These are phyloP conservation scores for Caenorhabditis briggsae DNA, from an alignment of 1,140 invertebrate genomes.

Conservation along the genomic window DNA sequence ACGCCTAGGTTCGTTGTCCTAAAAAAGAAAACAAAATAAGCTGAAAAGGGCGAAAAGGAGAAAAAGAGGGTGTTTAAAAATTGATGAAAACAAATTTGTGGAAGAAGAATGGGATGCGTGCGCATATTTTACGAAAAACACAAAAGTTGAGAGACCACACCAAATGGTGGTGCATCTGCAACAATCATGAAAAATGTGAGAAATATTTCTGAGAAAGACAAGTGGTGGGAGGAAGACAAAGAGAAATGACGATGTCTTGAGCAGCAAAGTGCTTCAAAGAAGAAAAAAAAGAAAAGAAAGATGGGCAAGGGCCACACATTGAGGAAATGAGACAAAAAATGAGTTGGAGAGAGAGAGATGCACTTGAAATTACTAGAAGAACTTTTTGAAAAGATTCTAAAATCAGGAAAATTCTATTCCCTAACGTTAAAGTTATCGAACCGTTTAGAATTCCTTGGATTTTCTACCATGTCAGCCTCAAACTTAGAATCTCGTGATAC, in stretches of 20 bases:
- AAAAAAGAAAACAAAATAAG: not conserved
- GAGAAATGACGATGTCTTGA: slow-evolving; percentile 7
- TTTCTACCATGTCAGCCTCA: no score
- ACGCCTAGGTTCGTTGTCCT: not conserved
- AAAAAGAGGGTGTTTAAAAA: slow-evolving; percentile 36
- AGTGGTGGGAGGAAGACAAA: not conserved
- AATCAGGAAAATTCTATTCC: not conserved
- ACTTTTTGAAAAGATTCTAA: not conserved
- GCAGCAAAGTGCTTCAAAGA: slow-evolving; percentile 17
- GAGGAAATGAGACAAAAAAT: not conserved
- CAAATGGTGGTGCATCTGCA: not conserved
- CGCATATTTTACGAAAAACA: slow-evolving; percentile 34
- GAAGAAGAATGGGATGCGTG: slow-evolving; percentile 1
- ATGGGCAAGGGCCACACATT: not conserved
- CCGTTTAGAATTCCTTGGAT: no score
- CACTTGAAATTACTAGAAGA: slow-evolving; percentile 25
- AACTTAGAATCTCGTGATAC: no score
- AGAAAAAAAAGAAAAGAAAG: not conserved
- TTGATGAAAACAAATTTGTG: slow-evolving; percentile 53
- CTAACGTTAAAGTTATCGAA: no score
- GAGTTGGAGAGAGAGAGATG: not conserved
- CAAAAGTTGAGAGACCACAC: slow-evolving; percentile 21
- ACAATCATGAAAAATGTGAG: slow-evolving; percentile 50
- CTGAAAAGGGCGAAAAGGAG: not conserved
- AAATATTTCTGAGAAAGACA: slow-evolving; percentile 10